phyloP scores from a whole-genome alignment of 1,140 invertebrate species.

The Drosophila biarmipes region DNA sequence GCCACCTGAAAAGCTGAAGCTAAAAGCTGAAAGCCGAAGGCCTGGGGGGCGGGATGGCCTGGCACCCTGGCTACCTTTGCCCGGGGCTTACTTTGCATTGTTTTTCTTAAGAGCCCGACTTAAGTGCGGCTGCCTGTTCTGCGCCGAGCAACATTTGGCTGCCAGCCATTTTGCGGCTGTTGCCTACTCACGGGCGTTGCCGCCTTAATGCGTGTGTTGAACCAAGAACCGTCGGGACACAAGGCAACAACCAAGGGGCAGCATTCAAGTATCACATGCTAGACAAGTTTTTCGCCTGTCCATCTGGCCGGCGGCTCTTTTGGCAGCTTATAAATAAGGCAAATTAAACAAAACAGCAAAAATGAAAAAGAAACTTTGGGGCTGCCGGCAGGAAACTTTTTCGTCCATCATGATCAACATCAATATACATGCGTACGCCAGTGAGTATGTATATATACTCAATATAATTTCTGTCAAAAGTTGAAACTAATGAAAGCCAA shows the following conservation, averaged over 20 bases:
- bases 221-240: background rate
- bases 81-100: slow-evolving; percentile 65
- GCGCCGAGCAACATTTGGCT: slow-evolving; percentile 63
- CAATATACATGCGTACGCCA: slow-evolving; percentile 48
- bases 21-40: background rate
- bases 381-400: slow-evolving; percentile 48
- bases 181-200: slow-evolving; percentile 50
- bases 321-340: slow-evolving; percentile 75
- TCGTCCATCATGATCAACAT: slow-evolving; percentile 67
- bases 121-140: slow-evolving; percentile 76
- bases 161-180: slow-evolving; percentile 47
- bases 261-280: slow-evolving; percentile 28
- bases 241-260: background rate
- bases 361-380: slow-evolving; percentile 67
- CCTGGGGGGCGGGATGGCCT: background rate
- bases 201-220: slow-evolving; percentile 56
- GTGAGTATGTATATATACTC: slow-evolving; percentile 51
- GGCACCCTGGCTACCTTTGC: slow-evolving; percentile 24
- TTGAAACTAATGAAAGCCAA: slow-evolving; percentile 80
- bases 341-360: slow-evolving; percentile 73
- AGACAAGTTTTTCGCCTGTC: slow-evolving; percentile 46
- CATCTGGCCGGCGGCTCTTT: slow-evolving; percentile 52
- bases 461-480: slow-evolving; percentile 82
- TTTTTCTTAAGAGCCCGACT: slow-evolving; percentile 60
- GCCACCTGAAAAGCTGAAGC: slow-evolving; percentile 18